Evolutionary conservation across 2,888 invertebrate species (phyloP), one percentile per base, ranked within the genome.

Genomic region (Cetonia aurata): DNA sequence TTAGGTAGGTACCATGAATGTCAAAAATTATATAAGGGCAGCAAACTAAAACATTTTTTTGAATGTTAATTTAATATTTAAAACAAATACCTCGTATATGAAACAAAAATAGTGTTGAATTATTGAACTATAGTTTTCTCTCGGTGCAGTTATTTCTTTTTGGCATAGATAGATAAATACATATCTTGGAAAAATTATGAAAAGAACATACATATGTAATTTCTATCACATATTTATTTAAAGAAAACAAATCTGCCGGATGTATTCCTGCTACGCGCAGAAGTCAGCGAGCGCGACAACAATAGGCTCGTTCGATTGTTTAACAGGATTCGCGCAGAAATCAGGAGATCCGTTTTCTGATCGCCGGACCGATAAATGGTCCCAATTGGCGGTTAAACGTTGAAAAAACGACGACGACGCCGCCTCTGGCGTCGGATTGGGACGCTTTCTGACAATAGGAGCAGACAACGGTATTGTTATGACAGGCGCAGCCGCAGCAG

Each of bases 361-460:
- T 69, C 66, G 62, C 41, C 62, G 62, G 15, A 65, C 71, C 56
- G 73, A 71, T 71, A 71, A 74, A 73, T 69, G 68, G 68, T 72
- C 71, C 72, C 76, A 78, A 77, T 78, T 77, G 77, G 76, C 72
- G 74, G 76, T 75, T 74, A 76, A 78, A 74, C 73, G 75, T 69
- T 59, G 74, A 62, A 74, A 65, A 70, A 75, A 71, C 73, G 77
- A 71, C 69, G 76, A 73, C 81, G 79, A 80, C 80, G 82, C 81
- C 82, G 81, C 81, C 82, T 81, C 80, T 78, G 80, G 79, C 82
- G 80, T 80, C 81, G 82, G 80, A 82, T 83, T 82, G 83, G 83
- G 81, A 83, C 80, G 81, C 80, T 77, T 77, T 77, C 81, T 81
- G 81, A 83, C 83, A 83, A 83, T 83, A 80, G 81, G 79, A 80